Evolutionary conservation across 2,113 vertebrate species (phyloP).

Genomic region (Dipodomys ordii): DNA sequence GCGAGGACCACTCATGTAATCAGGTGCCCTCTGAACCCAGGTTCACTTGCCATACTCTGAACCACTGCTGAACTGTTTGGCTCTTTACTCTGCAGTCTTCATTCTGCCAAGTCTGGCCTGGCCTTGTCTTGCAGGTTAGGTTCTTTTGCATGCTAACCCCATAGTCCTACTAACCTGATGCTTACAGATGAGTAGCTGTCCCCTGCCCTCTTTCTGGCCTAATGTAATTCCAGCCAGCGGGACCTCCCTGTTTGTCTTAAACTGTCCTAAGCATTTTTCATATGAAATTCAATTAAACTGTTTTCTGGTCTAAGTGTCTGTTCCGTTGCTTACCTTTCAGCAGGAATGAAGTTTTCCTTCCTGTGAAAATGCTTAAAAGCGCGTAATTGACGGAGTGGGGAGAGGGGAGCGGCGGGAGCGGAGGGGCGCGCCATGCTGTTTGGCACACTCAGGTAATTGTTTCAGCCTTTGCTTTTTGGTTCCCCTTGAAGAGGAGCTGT

Average conservation of each 20-base stretch:
- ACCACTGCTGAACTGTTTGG: slow-evolving; percentile 67
- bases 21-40: slow-evolving; percentile 59
- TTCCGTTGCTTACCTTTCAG: slow-evolving; percentile 80
- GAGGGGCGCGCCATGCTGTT: slow-evolving; percentile 49
- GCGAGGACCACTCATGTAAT: slow-evolving; percentile 63
- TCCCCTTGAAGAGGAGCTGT: slow-evolving; percentile 79
- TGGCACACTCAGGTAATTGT: slow-evolving; percentile 76
- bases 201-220: slow-evolving; percentile 67
- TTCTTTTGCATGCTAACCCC: slow-evolving; percentile 83
- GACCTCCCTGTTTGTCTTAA: slow-evolving; percentile 77
- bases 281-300: slow-evolving; percentile 83
- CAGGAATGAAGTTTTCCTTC: slow-evolving; percentile 61
- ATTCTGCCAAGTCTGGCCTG: slow-evolving; percentile 39
- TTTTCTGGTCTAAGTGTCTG: slow-evolving; percentile 79
- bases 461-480: slow-evolving; percentile 77
- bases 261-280: slow-evolving; percentile 79
- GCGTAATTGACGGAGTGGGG: slow-evolving; percentile 14
- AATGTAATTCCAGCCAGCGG: slow-evolving; percentile 79
- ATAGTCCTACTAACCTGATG: slow-evolving; percentile 79
- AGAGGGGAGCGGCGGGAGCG: neutral
- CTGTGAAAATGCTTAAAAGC: slow-evolving; percentile 73
- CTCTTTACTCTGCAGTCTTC: slow-evolving; percentile 60
- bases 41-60: slow-evolving; percentile 70
- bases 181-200: slow-evolving; percentile 77
- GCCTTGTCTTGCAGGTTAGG: slow-evolving; percentile 12